These are phyloP conservation scores for Pavo muticus DNA, from an alignment of 2,113 vertebrate genomes.

Conservation along the genomic window DNA sequence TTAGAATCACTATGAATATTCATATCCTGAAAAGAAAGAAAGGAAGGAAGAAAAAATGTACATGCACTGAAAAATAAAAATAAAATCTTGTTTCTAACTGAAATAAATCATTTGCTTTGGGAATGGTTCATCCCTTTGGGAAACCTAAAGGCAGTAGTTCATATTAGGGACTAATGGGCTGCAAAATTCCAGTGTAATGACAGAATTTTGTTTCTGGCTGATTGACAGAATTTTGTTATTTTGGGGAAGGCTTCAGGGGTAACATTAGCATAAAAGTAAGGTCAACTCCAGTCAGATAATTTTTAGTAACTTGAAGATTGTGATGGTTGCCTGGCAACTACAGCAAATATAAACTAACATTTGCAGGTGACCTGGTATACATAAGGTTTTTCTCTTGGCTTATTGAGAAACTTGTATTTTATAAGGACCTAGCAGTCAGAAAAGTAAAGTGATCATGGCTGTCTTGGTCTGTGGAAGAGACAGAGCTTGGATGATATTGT, in stretches of 20 bases:
- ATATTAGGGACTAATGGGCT: constrained; percentile 62
- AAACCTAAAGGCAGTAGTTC: constrained; percentile 43
- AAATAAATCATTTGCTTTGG: constrained; percentile 28
- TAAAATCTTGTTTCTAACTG: neutral
- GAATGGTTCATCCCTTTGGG: constrained; percentile 16
- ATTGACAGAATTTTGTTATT: constrained; percentile 43
- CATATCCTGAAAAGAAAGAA: neutral
- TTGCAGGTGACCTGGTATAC: constrained; percentile 43
- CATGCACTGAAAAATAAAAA: neutral
- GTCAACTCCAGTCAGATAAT: constrained; percentile 61
- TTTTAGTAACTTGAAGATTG: constrained; percentile 63
- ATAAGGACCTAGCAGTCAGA: neutral
- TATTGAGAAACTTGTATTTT: neutral
- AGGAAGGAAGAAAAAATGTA: neutral
- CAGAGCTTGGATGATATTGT: neutral
- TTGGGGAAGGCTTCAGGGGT: constrained; percentile 57
- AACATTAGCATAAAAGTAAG: constrained; percentile 57
- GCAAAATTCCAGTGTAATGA: constrained; percentile 67
- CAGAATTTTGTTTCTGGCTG: constrained; percentile 68
- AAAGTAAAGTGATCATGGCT: neutral
- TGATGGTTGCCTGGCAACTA: constrained; percentile 62
- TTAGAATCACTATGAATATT: neutral
- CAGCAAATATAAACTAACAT: constrained; percentile 3
- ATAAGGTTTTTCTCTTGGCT: neutral
- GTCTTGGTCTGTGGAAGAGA: neutral